These are phyloP conservation scores for Gari tellinella DNA, from an alignment of 2,888 invertebrate species.

Conservation along the genomic window DNA sequence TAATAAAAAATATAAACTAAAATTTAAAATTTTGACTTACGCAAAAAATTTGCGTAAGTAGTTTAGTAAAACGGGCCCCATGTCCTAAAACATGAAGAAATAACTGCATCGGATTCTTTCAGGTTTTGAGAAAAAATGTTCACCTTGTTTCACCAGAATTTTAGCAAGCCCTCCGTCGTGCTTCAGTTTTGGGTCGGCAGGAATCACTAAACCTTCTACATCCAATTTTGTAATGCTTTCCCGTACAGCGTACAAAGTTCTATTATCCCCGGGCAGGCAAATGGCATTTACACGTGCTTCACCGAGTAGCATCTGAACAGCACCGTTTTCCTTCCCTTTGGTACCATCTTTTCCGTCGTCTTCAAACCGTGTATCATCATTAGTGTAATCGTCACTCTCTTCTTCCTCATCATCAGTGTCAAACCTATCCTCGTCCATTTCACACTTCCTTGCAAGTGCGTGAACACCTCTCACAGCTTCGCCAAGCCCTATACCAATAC, in stretches of 20 bases:
- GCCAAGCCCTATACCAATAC: slow-evolving; percentile 47
- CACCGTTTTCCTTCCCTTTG: slow-evolving; percentile 1
- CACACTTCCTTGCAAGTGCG: slow-evolving; percentile 14
- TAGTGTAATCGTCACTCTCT: slow-evolving; percentile 23
- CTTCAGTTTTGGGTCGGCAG: slow-evolving; percentile 68
- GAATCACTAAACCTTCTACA: slow-evolving; percentile 73
- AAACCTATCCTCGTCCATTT: slow-evolving; percentile 18
- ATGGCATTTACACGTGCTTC: slow-evolving; percentile 7
- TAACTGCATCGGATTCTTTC: no score
- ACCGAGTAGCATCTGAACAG: neutral
- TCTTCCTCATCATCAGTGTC: slow-evolving; percentile 26
- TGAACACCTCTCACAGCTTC: slow-evolving; percentile 18
- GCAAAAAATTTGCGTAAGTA: no score
- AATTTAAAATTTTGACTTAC: no score
- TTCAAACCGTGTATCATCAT: slow-evolving; percentile 14
- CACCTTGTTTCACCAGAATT: slow-evolving; percentile 69
- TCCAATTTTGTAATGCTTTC: slow-evolving; percentile 65
- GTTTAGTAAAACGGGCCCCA: no score
- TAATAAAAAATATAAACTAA: no score
- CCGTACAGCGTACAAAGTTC: slow-evolving; percentile 47
- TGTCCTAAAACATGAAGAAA: no score
- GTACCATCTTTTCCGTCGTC: neutral
- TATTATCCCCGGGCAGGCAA: slow-evolving; percentile 31
- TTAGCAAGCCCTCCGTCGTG: slow-evolving; percentile 72
- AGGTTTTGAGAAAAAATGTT: neutral